These are phyloP conservation scores for Drosophila yooni DNA, from an alignment of 2,888 invertebrate species.

Conservation along the genomic window DNA sequence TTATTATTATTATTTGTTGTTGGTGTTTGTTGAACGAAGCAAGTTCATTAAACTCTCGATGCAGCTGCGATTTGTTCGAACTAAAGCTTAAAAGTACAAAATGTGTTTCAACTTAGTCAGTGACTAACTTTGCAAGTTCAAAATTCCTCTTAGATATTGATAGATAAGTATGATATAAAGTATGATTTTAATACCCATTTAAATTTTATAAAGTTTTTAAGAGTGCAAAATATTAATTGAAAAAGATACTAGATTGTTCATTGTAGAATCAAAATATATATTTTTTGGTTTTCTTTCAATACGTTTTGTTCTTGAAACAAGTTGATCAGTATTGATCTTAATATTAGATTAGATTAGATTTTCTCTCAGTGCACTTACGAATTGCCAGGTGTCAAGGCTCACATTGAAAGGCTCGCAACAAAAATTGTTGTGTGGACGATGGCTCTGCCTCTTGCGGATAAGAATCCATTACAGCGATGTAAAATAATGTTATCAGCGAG, in stretches of 20 bases:
- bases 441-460: constrained; percentile 28
- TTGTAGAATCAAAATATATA: neutral
- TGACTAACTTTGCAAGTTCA: neutral
- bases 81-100: neutral
- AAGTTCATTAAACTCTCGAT: constrained; percentile 22
- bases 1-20: neutral
- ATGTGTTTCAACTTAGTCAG: constrained; percentile 8
- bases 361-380: neutral
- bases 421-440: constrained; percentile 14
- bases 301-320: neutral
- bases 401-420: constrained; percentile 4
- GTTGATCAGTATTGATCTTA: neutral
- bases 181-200: neutral
- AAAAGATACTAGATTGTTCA: neutral
- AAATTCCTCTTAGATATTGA: neutral
- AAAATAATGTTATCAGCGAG: constrained; percentile 20
- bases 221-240: neutral
- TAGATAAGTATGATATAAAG: neutral
- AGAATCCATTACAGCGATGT: constrained; percentile 39
- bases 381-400: constrained; percentile 49
- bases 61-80: neutral
- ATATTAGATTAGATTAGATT: neutral
- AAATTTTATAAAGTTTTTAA: neutral
- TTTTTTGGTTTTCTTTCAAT: neutral
- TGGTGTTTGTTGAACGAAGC: neutral